Evolutionary conservation across 2,113 vertebrate species (phyloP).

Genomic region (Brachyistius frenatus): DNA sequence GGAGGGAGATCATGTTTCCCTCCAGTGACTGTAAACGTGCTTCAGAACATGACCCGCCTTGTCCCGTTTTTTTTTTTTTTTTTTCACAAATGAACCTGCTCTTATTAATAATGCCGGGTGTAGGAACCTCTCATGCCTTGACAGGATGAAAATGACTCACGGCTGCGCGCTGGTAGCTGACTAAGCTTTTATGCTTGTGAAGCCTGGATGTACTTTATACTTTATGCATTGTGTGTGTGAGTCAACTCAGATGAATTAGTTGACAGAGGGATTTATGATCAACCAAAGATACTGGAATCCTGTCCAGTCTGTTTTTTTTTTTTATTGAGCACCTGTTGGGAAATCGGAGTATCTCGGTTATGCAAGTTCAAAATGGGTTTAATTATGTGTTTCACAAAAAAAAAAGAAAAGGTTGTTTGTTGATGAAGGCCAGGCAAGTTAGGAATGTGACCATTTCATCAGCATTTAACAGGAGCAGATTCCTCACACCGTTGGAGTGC

Average conservation of each 20-base stretch:
- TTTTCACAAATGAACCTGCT: constrained; percentile 26
- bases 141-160: constrained; percentile 77
- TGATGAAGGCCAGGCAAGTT: constrained; percentile 45
- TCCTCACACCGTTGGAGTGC: neutral
- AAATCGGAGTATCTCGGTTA: neutral
- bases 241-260: neutral
- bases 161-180: constrained; percentile 8
- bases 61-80: neutral
- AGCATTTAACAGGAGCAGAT: constrained; percentile 7
- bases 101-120: constrained; percentile 15
- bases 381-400: neutral
- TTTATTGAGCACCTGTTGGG: no score
- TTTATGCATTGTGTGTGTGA: neutral
- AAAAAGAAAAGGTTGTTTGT: neutral
- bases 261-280: neutral
- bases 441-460: constrained; percentile 39
- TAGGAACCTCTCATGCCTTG: constrained; percentile 63
- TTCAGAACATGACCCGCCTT: constrained; percentile 41
- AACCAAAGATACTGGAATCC: neutral
- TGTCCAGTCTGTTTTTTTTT: neutral
- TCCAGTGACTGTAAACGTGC: neutral
- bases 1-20: constrained; percentile 13
- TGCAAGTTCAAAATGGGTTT: neutral
- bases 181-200: neutral
- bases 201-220: neutral